Evolutionary conservation across 2,113 vertebrate species (phyloP).

Genomic region (Oreochromis aureus): DNA sequence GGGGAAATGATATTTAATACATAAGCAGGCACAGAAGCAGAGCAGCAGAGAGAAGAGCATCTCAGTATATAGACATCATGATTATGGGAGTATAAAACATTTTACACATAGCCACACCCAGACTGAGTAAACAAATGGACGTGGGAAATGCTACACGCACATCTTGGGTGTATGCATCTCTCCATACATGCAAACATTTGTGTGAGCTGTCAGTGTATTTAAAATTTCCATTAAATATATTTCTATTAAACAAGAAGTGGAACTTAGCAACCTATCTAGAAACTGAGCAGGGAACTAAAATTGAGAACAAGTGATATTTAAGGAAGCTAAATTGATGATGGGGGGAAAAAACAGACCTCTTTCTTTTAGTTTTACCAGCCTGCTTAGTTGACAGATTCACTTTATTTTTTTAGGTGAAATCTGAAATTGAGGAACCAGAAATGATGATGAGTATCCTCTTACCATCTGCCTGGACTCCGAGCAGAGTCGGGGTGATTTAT

Average conservation of each 20-base stretch:
- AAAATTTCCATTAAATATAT: neutral
- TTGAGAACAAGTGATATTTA: neutral
- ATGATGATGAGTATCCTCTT: neutral
- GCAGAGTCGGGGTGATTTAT: conserved; percentile 12
- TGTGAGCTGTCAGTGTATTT: neutral
- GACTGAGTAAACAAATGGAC: neutral
- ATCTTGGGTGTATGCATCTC: neutral
- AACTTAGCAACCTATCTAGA: neutral
- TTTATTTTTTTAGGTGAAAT: neutral
- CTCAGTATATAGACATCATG: neutral
- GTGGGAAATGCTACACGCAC: neutral
- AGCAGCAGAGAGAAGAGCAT: neutral
- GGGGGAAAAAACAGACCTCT: neutral
- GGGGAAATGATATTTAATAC: neutral
- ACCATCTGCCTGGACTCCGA: conserved; percentile 37
- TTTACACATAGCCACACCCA: neutral
- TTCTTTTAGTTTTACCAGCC: neutral
- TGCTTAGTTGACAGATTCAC: neutral
- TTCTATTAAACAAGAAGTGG: neutral
- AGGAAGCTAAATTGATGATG: conserved; percentile 23
- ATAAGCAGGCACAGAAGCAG: accelerated
- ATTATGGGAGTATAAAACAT: conserved; percentile 1
- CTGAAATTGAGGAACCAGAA: neutral
- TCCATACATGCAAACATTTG: neutral
- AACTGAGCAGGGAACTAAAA: neutral